These are phyloP conservation scores for Ammodytes dubius DNA, from an alignment of 2,113 vertebrate species.

Conservation along the genomic window DNA sequence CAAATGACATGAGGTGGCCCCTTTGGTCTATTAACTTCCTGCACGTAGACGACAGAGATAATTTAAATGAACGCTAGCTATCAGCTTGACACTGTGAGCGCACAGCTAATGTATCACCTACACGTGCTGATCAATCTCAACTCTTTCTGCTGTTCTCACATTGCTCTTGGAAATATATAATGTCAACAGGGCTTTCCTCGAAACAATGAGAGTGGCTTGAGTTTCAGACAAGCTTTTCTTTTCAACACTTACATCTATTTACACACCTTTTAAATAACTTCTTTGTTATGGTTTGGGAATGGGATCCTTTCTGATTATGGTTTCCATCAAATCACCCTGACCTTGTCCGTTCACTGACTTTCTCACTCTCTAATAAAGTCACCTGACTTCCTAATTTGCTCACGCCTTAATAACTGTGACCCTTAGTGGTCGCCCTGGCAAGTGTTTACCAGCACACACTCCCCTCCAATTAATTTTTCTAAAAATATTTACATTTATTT, in stretches of 20 bases:
- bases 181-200: conserved; percentile 4
- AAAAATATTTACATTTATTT: neutral
- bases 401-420: neutral
- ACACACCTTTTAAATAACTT: neutral
- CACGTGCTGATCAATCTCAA: neutral
- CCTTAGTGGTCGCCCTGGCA: too few relatives aligned
- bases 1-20: conserved; percentile 23
- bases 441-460: neutral
- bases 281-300: neutral
- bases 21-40: conserved; percentile 25
- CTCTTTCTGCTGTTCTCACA: neutral
- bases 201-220: neutral
- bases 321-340: neutral
- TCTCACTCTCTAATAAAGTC: neutral
- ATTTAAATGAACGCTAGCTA: conserved; percentile 28
- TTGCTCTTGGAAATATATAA: conserved; percentile 10
- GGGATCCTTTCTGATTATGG: neutral
- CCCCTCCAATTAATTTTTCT: neutral
- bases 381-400: neutral
- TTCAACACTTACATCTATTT: neutral
- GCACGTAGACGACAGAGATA: neutral
- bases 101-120: conserved; percentile 8
- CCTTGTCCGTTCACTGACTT: neutral
- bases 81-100: neutral
- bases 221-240: neutral